Percentiles rank a stretch among this genome's conserved stretches.
phyloP scores from a whole-genome alignment of 92 coral and sea anemone species.

The Epizoanthus scotinus region DNA sequence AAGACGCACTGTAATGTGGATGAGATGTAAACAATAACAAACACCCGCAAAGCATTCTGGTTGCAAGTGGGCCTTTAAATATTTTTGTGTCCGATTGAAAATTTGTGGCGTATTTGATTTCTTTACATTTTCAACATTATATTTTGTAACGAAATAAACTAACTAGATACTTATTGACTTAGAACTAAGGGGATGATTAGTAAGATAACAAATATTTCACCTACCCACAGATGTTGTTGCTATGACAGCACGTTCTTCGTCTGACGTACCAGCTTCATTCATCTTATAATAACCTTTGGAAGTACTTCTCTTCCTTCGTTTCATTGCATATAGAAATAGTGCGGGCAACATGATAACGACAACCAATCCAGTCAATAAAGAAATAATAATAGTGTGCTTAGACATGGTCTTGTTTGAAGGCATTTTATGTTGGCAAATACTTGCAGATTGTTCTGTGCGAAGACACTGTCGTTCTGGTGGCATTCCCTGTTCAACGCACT shows the following conservation, averaged over 20 bases:
- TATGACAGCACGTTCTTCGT: not conserved
- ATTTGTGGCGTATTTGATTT: too few relatives aligned
- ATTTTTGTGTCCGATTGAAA: too few relatives aligned
- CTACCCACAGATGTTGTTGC: conserved; percentile 4
- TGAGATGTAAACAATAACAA: too few relatives aligned
- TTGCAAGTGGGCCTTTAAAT: too few relatives aligned
- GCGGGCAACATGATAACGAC: not conserved
- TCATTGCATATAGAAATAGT: not conserved
- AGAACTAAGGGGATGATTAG: too few relatives aligned
- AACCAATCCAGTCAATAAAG: not conserved
- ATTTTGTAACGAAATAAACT: too few relatives aligned
- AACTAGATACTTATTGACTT: too few relatives aligned
- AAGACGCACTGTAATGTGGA: too few relatives aligned
- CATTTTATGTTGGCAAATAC: not conserved
- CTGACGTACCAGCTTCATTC: not conserved
- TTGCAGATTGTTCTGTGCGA: not conserved
- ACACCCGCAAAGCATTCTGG: too few relatives aligned
- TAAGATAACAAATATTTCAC: not conserved
- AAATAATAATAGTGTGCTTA: not conserved
- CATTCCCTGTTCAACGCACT: conserved; percentile 16
- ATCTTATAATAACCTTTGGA: not conserved
- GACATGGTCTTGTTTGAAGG: not conserved
- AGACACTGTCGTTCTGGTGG: conserved; percentile 11
- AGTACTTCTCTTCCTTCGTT: not conserved
- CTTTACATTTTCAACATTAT: too few relatives aligned